These are phyloP conservation scores for Himantopus leucocephalus DNA, from an alignment of 2,113 vertebrate species.

Conservation along the genomic window DNA sequence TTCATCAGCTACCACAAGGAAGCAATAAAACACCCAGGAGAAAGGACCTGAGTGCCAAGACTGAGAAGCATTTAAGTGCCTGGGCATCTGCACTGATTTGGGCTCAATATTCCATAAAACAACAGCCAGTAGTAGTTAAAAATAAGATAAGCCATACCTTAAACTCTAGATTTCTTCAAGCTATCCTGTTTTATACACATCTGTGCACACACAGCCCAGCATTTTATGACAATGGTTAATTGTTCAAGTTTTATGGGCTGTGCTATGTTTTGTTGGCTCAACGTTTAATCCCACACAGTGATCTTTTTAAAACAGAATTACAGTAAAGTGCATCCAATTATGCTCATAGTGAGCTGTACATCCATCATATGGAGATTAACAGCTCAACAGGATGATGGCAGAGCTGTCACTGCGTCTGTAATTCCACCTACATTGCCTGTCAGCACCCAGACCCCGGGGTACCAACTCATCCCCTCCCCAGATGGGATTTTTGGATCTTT, in stretches of 20 bases:
- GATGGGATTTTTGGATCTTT: background rate
- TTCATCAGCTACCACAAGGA: background rate
- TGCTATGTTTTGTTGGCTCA: background rate
- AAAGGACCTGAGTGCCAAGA: background rate
- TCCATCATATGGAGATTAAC: background rate
- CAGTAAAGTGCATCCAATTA: conserved; percentile 2
- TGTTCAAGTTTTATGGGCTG: background rate
- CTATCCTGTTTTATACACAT: background rate
- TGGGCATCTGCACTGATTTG: background rate
- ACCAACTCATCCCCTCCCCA: background rate
- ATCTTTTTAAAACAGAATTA: conserved; percentile 16
- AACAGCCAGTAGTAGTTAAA: background rate
- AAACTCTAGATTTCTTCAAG: background rate
- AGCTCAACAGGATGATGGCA: background rate
- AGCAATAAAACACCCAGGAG: background rate
- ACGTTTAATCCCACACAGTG: background rate
- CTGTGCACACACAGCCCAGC: background rate
- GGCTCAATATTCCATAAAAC: background rate
- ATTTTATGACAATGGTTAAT: background rate
- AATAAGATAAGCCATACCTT: background rate
- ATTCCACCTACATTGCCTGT: background rate
- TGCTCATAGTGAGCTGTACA: background rate
- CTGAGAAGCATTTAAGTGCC: background rate
- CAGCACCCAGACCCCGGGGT: background rate
- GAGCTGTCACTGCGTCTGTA: background rate